Evolutionary conservation across 2,888 invertebrate genomes (phyloP).

Genomic region (Frankliniella intonsa): DNA sequence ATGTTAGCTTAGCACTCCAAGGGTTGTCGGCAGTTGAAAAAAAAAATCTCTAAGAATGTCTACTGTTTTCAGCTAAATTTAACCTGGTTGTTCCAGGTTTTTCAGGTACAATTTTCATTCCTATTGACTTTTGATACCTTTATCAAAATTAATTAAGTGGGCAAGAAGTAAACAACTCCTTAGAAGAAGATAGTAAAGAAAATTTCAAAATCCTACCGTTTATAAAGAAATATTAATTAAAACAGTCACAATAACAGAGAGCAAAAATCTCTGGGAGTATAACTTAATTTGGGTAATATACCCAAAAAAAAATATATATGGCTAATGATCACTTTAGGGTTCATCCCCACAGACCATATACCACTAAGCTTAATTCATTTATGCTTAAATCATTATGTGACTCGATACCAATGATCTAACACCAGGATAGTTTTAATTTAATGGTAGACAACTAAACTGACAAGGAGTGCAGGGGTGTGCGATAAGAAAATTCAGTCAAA

Average conservation of each 20-base stretch:
- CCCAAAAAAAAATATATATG: slow-evolving; percentile 8
- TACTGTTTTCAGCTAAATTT: slow-evolving; percentile 13
- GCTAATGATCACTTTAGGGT: slow-evolving; percentile 19
- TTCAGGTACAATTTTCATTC: slow-evolving; percentile 25
- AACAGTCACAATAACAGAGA: slow-evolving; percentile 25
- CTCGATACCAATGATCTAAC: slow-evolving; percentile 1
- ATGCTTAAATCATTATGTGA: slow-evolving; percentile 17
- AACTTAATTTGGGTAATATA: slow-evolving; percentile 11
- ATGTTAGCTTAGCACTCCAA: slow-evolving; percentile 25
- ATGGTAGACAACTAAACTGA: not conserved
- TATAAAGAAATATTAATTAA: slow-evolving; percentile 12
- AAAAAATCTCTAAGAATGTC: slow-evolving; percentile 24
- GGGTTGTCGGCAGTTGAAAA: slow-evolving; percentile 7
- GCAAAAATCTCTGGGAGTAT: slow-evolving; percentile 22
- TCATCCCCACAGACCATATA: not conserved
- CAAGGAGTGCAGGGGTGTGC: slow-evolving; percentile 16
- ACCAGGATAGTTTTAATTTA: not conserved
- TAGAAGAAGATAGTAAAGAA: not conserved
- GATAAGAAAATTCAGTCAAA: slow-evolving; percentile 12
- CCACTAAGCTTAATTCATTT: slow-evolving; percentile 21
- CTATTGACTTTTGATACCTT: slow-evolving; percentile 23
- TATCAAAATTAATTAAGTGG: slow-evolving; percentile 1
- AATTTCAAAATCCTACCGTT: slow-evolving; percentile 2
- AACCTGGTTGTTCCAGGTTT: not conserved
- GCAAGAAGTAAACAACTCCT: not conserved